A percentile compares a stretch with the other conserved stretches of the same genome.
Conservation (phyloP, 2,797 vertebrate species). For the Betta splendens region DNA sequence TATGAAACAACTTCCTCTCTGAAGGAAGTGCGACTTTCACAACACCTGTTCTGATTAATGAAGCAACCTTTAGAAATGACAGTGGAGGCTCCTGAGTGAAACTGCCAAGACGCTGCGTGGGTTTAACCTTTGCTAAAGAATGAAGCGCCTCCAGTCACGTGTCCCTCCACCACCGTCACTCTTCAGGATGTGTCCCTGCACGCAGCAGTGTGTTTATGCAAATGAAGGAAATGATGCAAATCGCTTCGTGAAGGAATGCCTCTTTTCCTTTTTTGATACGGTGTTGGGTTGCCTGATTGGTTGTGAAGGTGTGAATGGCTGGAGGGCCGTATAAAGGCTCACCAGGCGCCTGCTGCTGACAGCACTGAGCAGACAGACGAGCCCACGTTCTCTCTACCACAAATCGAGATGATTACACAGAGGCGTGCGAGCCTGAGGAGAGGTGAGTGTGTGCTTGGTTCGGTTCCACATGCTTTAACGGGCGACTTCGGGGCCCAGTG, state of each 20-base stretch:
- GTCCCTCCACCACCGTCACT: constrained; percentile 9
- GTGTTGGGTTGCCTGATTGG: constrained; percentile 43
- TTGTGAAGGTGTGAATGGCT: neutral
- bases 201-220: constrained; percentile 20
- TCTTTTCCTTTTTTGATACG: constrained; percentile 24
- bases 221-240: constrained; percentile 37
- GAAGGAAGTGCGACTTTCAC: constrained; percentile 26
- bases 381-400: neutral
- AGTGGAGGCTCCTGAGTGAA: constrained; percentile 1
- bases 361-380: constrained; percentile 10
- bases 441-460: constrained; percentile 62
- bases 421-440: constrained; percentile 37
- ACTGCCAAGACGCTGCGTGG: constrained; percentile 1
- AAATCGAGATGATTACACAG: constrained; percentile 54
- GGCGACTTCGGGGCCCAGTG: too few species aligned
- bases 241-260: constrained; percentile 21
- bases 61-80: constrained; percentile 12
- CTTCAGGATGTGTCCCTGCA: constrained; percentile 49
- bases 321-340: constrained; percentile 49
- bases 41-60: constrained; percentile 16
- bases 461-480: too few species aligned
- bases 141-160: constrained; percentile 16
- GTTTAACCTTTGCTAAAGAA: constrained; percentile 7
- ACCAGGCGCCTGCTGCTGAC: neutral
- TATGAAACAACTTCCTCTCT: neutral